Base-by-base conservation (phyloP, 1,140 invertebrate genomes). In the Melipona quadrifasciata region DNA sequence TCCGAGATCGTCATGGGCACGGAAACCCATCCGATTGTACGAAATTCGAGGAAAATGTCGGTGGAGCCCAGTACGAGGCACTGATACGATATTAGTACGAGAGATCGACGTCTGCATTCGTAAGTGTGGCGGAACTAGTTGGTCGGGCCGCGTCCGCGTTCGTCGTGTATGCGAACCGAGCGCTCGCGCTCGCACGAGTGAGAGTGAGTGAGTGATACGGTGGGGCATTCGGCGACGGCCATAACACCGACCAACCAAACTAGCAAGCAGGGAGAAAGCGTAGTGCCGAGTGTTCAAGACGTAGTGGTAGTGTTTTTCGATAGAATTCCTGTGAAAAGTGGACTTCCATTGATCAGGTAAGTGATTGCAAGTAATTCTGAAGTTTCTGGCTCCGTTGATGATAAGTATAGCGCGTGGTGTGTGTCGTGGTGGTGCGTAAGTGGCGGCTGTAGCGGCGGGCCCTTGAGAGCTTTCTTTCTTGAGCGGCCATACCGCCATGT, bases 401-500 rank as follows among this genome's bases (percentile, higher is more conserved):
- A 78, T 84, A 88, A 86, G 87, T 91, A 89, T 88, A 87, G 80
- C 79, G 80, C 67, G 88, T 81, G 81, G 81, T 86, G 86, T 61
- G 64, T 84, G 74, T 73, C 68, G 78, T 82, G 80, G 82, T 81
- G 80, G 77, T 77, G 82, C 79, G 83, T 88, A 86, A 89, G 82
- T 86, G 82, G 88, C 78, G 71, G 87, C 77, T 88, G 80, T 90
- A 76, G 82, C 84, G 75, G 89, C 87, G 90, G 91, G 90, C 91
- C 91, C 91, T 92, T 91, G 91, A 89, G 93, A 93, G 94, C 94
- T 95, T 95, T 95, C 94, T 94, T 94, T 94, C 91, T 89, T 89
- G 91, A 93, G 91, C 90, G 93, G 92, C 91, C 90, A 91, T 90
- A 94, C 94, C 94, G 94, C 94, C 94, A 95, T 95, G 94, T 95